A percentile compares a stretch with the other conserved stretches of the same genome.
phyloP scores from a whole-genome alignment of 2,113 vertebrate species.

The Scomber scombrus region DNA sequence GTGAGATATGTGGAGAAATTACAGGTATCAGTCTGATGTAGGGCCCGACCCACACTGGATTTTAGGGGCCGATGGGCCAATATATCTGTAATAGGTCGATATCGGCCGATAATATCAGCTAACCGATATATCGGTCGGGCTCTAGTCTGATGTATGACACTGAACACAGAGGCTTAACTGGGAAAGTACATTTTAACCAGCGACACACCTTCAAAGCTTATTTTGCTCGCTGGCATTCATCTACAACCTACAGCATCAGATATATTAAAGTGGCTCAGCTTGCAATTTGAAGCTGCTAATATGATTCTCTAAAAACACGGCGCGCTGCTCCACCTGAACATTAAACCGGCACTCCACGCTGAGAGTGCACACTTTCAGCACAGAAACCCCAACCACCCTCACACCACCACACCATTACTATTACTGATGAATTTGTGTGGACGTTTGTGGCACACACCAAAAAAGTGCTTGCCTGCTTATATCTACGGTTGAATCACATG shows the following conservation, averaged over 20 bases:
- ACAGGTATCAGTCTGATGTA: not conserved
- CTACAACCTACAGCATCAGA: too few relatives aligned
- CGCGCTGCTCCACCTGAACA: conserved; percentile 4
- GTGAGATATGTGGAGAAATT: not conserved
- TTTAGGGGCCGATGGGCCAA: too few relatives aligned
- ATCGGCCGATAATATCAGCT: too few relatives aligned
- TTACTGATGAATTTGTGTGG: conserved; percentile 48
- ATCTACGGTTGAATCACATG: not conserved
- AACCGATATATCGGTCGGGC: too few relatives aligned
- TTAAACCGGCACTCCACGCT: not conserved
- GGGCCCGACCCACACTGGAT: too few relatives aligned
- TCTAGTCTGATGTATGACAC: not conserved
- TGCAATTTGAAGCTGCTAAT: conserved; percentile 20
- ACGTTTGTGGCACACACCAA: conserved; percentile 11
- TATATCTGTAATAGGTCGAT: too few relatives aligned
- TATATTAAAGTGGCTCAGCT: too few relatives aligned
- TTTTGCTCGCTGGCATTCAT: not conserved
- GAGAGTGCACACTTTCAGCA: conserved; percentile 9
- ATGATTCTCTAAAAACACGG: conserved; percentile 23
- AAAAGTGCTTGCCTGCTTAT: not conserved
- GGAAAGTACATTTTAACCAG: not conserved
- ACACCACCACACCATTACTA: conserved; percentile 35
- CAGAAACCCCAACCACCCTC: conserved; percentile 37
- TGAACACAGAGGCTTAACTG: not conserved
- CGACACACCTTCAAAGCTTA: not conserved